A percentile compares a stretch with the other conserved stretches of the same genome.
Conservation (phyloP, 2,888 invertebrate species). For the Muschampia plurimacula region DNA sequence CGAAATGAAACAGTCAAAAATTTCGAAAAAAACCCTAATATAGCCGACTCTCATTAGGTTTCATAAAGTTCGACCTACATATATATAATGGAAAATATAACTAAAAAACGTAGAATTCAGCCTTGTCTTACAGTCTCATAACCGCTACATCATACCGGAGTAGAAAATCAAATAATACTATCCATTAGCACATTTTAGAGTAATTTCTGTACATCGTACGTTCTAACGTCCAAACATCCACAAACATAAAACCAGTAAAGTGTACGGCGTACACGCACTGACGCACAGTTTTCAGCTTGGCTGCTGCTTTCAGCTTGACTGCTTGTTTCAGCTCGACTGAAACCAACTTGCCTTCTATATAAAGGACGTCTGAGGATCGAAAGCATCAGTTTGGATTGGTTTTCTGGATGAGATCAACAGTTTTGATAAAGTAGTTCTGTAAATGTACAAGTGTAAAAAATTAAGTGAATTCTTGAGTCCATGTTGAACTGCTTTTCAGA, state of each 20-base stretch:
- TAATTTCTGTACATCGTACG: background rate
- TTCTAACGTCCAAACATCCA: background rate
- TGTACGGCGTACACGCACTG: conserved; percentile 57
- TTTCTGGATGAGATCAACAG: conserved; percentile 17
- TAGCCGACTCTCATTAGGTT: too few relatives aligned
- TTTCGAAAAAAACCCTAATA: too few relatives aligned
- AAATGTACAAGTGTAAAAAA: too few relatives aligned
- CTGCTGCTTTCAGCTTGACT: conserved; percentile 64
- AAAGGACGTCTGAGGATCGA: conserved; percentile 50
- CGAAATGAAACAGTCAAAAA: too few relatives aligned
- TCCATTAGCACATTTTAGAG: background rate
- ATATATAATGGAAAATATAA: too few relatives aligned
- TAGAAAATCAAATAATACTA: background rate
- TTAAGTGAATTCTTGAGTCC: too few relatives aligned
- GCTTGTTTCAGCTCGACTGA: conserved; percentile 64
- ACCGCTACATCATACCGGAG: background rate
- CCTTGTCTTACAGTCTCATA: too few relatives aligned
- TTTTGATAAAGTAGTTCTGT: background rate
- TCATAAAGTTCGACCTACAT: too few relatives aligned
- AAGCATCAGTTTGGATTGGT: conserved; percentile 54
- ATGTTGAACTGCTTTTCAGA: too few relatives aligned
- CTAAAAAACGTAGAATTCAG: too few relatives aligned
- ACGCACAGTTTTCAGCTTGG: conserved; percentile 58
- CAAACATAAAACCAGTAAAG: conserved; percentile 25
- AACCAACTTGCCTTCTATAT: conserved; percentile 56